Percentiles rank a stretch among this genome's conserved stretches.
phyloP scores from a whole-genome alignment of 2,113 vertebrate genomes.

The Vireo altiloquus region DNA sequence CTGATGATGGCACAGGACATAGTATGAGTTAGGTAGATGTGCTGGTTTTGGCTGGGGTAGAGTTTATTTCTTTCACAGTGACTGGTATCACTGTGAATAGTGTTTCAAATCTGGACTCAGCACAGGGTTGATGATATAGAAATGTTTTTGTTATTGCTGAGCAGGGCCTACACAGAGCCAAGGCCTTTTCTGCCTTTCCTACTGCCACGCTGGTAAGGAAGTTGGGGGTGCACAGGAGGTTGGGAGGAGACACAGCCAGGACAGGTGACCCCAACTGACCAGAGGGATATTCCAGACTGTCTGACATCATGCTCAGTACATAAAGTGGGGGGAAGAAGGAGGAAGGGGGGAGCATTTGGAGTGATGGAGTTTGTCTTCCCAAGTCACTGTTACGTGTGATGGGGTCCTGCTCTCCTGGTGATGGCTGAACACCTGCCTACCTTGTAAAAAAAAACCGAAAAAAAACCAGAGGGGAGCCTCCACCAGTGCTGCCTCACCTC shows the following conservation, averaged over 20 bases:
- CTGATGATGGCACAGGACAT: not conserved
- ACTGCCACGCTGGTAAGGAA: not conserved
- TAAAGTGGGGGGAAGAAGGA: not conserved
- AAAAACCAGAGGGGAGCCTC: not conserved
- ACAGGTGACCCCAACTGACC: not conserved
- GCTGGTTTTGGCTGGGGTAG: not conserved
- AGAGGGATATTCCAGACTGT: not conserved
- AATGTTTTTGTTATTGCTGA: not conserved
- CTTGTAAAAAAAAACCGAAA: fast-evolving
- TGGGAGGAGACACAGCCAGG: not conserved
- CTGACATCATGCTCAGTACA: not conserved
- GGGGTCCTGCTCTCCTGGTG: not conserved
- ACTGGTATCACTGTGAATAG: too few relatives aligned
- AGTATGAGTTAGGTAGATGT: not conserved
- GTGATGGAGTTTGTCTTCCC: not conserved
- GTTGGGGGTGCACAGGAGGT: fast-evolving
- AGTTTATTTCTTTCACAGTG: not conserved
- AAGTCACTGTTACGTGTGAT: not conserved
- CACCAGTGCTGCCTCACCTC: not conserved
- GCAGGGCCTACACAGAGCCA: not conserved
- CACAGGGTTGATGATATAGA: not conserved
- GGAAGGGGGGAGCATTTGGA: fast-evolving
- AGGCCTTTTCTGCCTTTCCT: not conserved
- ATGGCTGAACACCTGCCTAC: not conserved
- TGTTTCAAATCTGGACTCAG: not conserved